Evolutionary conservation across 2,797 vertebrate species (phyloP).

Genomic region (Acrocephalus scirpaceus): DNA sequence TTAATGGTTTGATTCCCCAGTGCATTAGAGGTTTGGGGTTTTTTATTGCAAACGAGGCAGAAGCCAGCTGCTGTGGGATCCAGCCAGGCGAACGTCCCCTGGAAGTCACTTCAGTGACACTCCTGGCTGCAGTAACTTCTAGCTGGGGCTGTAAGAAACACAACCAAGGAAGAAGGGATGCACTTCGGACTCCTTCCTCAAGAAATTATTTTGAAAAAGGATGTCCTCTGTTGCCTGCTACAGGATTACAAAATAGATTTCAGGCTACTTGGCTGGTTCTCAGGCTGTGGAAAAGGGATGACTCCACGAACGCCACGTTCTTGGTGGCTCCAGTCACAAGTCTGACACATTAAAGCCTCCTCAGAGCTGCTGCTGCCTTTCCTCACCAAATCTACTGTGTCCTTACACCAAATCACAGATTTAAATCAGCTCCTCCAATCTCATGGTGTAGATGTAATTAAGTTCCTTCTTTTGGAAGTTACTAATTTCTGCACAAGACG

Average conservation of each 20-base stretch:
- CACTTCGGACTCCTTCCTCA: neutral
- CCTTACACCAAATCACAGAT: neutral
- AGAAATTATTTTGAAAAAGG: neutral
- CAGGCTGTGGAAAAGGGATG: neutral
- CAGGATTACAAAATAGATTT: neutral
- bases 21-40: neutral
- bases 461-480: neutral
- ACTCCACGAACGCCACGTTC: accelerated
- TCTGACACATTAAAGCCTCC: neutral
- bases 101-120: neutral
- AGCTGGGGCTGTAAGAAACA: neutral
- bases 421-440: neutral
- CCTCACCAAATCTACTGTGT: neutral
- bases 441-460: neutral
- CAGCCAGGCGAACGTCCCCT: too few species aligned
- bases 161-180: neutral
- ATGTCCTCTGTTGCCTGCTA: neutral
- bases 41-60: neutral
- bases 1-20: neutral
- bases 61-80: neutral
- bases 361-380: neutral
- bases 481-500: neutral
- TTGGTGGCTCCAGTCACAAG: neutral
- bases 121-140: neutral
- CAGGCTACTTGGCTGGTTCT: neutral